Evolutionary conservation across 2,888 invertebrate genomes (phyloP).

Genomic region (Polydesmus complanatus): DNA sequence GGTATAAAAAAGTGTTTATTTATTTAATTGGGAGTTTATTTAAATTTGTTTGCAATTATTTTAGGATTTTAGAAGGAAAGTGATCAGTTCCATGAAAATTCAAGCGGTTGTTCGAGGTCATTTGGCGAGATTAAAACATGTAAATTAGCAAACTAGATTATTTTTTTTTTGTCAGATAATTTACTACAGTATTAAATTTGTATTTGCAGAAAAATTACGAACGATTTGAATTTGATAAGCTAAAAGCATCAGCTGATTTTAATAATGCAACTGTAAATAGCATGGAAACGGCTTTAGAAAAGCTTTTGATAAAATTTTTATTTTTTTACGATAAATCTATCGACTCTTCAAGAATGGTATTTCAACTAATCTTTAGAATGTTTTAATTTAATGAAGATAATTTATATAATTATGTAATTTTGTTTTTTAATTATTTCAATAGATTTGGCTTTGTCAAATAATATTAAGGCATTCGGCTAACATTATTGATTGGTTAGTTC

Average conservation of each 20-base stretch:
- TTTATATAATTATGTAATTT: too few species aligned
- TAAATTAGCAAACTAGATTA: background rate
- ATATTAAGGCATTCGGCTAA: constrained; percentile 15
- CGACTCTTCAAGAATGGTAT: constrained; percentile 52
- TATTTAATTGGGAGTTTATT: constrained; percentile 12
- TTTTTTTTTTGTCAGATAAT: background rate
- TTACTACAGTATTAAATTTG: background rate
- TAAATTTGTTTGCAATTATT: constrained; percentile 20
- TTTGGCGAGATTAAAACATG: constrained; percentile 34
- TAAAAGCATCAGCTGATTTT: constrained; percentile 18
- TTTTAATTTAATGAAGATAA: background rate
- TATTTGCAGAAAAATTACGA: constrained; percentile 47
- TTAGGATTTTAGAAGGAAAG: constrained; percentile 54
- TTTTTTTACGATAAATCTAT: constrained; percentile 58
- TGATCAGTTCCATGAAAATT: constrained; percentile 61
- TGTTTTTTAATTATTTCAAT: background rate
- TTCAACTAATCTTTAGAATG: background rate
- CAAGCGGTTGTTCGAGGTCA: constrained; percentile 69
- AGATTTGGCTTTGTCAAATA: constrained; percentile 15
- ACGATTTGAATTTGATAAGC: constrained; percentile 53
- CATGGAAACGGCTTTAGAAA: constrained; percentile 39
- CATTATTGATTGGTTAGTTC: constrained; percentile 1
- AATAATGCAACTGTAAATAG: constrained; percentile 25
- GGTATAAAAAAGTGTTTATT: constrained; percentile 34
- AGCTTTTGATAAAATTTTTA: constrained; percentile 50